phyloP scores from a whole-genome alignment of 2,888 invertebrate species.

The Acanthoscelides obtectus region DNA sequence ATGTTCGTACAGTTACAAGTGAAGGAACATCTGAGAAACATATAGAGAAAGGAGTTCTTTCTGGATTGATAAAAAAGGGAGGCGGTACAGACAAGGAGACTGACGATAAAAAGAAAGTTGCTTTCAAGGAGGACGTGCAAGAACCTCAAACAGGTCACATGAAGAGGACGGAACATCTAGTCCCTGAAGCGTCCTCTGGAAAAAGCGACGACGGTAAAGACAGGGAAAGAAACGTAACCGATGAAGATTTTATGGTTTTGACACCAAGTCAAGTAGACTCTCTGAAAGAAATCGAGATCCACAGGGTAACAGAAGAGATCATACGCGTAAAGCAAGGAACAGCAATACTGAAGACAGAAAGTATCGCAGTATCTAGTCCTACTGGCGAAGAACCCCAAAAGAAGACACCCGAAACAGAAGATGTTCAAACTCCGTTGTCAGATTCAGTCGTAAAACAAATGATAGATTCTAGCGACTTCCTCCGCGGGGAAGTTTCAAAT shows the following conservation, averaged over 20 bases:
- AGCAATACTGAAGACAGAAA: not conserved
- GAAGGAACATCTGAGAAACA: not conserved
- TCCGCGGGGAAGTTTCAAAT: conserved; percentile 29
- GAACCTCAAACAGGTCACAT: not conserved
- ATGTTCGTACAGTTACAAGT: conserved; percentile 15
- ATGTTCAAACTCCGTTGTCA: conserved; percentile 16
- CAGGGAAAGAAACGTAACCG: not conserved
- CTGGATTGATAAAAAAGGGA: not conserved
- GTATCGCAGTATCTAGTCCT: not conserved
- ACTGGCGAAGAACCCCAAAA: conserved; percentile 5
- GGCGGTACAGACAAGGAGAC: not conserved
- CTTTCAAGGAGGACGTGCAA: not conserved
- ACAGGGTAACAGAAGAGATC: not conserved
- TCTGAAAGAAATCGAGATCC: not conserved
- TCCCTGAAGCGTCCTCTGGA: not conserved
- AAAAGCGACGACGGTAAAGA: not conserved
- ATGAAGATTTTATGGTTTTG: not conserved
- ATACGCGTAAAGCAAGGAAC: conserved; percentile 6
- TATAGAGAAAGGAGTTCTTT: not conserved
- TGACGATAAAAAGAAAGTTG: not conserved
- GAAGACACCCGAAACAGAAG: conserved; percentile 8
- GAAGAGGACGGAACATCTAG: not conserved
- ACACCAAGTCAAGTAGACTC: not conserved
- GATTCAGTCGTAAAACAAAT: conserved; percentile 19
- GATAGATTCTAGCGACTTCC: conserved; percentile 25